A percentile compares a stretch with the other conserved stretches of the same genome.
Evolutionary conservation across 2,113 vertebrate species (phyloP).

Genomic region (Microcebus murinus): DNA sequence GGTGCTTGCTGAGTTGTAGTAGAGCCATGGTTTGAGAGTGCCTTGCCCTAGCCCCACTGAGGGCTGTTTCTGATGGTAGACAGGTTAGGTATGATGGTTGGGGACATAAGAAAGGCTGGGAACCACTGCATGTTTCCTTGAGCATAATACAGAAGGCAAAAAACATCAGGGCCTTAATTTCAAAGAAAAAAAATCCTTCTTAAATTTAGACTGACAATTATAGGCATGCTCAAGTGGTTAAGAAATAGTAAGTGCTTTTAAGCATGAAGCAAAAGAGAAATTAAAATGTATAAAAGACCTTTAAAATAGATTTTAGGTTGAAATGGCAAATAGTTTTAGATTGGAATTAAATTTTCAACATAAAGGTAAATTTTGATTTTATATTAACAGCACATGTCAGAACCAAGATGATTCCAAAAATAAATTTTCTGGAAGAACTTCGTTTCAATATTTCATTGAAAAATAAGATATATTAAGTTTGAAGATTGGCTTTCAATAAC

Average conservation of each 20-base stretch:
- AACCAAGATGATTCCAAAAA: background rate
- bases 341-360: background rate
- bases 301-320: slow-evolving; percentile 3
- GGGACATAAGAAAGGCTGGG: background rate
- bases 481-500: background rate
- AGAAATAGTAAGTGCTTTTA: background rate
- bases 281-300: background rate
- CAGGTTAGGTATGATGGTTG: background rate
- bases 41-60: background rate
- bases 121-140: background rate
- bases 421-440: background rate
- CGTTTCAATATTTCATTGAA: background rate
- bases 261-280: background rate
- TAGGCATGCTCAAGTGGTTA: background rate
- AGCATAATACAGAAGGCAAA: background rate
- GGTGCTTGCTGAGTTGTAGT: background rate
- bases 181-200: background rate
- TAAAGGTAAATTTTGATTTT: slow-evolving; percentile 35
- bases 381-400: background rate
- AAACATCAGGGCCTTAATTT: background rate
- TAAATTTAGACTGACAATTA: background rate
- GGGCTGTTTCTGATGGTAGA: background rate
- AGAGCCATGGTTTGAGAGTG: background rate
- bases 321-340: background rate
- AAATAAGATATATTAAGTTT: background rate